A percentile compares a stretch with the other conserved stretches of the same genome.
phyloP scores from a whole-genome alignment of 2,888 invertebrate genomes.

The Pandemis cinnamomeana region DNA sequence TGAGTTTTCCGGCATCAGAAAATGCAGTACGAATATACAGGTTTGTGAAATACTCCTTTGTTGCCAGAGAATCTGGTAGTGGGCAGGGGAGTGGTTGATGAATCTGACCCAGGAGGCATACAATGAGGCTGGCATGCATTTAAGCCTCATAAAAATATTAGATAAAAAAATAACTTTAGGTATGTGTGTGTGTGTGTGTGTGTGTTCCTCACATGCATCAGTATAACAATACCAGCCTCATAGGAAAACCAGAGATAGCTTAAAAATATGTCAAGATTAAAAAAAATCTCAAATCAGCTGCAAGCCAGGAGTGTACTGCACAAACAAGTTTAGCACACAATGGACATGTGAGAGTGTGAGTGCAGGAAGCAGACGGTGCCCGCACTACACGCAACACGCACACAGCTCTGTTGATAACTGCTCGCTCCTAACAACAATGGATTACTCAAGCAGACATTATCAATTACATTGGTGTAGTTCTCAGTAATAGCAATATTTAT shows the following conservation, averaged over 20 bases:
- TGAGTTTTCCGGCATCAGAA: too few relatives aligned
- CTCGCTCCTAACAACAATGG: neutral
- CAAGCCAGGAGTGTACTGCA: neutral
- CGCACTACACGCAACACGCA: conserved; percentile 5
- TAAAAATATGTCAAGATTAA: neutral
- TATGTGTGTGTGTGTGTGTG: neutral
- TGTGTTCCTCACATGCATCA: neutral
- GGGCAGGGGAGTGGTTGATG: too few relatives aligned
- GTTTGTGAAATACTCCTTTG: too few relatives aligned
- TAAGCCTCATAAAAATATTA: too few relatives aligned
- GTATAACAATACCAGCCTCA: neutral
- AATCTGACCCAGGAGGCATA: too few relatives aligned
- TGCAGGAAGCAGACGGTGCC: neutral
- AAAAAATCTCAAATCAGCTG: neutral
- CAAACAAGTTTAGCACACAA: neutral
- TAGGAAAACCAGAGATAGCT: neutral
- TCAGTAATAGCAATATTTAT: conserved; percentile 4
- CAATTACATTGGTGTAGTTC: neutral
- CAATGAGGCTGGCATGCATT: too few relatives aligned
- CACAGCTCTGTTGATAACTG: conserved; percentile 4
- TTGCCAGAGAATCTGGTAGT: too few relatives aligned
- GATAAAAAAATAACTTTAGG: too few relatives aligned
- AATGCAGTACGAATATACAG: too few relatives aligned
- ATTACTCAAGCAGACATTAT: conserved; percentile 8
- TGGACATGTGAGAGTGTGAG: neutral